Percentiles rank a stretch among this genome's conserved stretches.
Evolutionary conservation across 2,888 invertebrate species (phyloP).

Genomic region (Molorchus minor): DNA sequence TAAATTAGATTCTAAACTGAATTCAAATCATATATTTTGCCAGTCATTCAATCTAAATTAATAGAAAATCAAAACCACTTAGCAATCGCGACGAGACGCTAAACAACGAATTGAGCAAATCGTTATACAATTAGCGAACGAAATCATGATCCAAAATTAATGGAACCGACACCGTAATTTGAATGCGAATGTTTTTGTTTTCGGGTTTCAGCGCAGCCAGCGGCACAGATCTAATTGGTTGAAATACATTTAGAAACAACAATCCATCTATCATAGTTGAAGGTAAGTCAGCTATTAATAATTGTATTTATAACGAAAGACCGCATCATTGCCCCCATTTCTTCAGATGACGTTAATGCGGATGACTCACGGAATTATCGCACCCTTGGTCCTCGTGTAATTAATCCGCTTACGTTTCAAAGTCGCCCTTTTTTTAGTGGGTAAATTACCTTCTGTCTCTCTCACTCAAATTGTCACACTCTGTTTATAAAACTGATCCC

Average conservation of each 20-base stretch:
- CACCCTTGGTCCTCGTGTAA: conserved; percentile 55
- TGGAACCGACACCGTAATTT: conserved; percentile 23
- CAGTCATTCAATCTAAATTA: too few species aligned
- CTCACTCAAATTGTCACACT: conserved; percentile 31
- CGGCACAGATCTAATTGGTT: conserved; percentile 42
- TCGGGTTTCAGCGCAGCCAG: conserved; percentile 28
- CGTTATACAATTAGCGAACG: conserved; percentile 25
- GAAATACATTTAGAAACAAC: conserved; percentile 42
- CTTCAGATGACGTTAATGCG: conserved; percentile 54
- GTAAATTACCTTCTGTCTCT: conserved; percentile 37
- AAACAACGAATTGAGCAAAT: conserved; percentile 27
- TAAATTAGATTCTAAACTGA: too few species aligned
- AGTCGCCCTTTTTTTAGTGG: conserved; percentile 48
- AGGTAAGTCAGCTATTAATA: conserved; percentile 57
- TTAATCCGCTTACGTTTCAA: conserved; percentile 55
- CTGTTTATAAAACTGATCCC: conserved; percentile 20
- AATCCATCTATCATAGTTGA: conserved; percentile 45
- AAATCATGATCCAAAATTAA: conserved; percentile 26
- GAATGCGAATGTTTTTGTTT: conserved; percentile 32
- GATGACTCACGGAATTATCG: conserved; percentile 57
- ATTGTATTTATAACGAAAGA: conserved; percentile 55
- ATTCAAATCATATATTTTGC: too few species aligned
- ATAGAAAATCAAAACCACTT: conserved; percentile 25
- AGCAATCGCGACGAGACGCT: conserved; percentile 15
- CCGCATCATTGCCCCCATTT: conserved; percentile 57